A percentile compares a stretch with the other conserved stretches of the same genome.
phyloP scores from a whole-genome alignment of 2,797 vertebrate species.

The Macropodus opercularis region DNA sequence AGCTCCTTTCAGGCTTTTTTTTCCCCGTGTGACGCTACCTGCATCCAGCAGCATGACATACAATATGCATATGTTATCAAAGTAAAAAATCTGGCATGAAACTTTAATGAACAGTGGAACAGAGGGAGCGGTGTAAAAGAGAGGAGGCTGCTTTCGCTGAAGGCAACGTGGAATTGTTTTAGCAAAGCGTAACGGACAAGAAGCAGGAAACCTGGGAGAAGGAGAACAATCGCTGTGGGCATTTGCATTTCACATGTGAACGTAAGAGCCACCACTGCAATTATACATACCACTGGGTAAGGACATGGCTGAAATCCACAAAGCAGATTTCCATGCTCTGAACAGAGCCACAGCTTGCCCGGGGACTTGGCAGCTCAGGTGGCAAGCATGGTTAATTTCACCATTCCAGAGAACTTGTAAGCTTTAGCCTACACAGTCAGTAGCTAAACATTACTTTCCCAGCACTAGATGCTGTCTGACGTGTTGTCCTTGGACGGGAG shows the following conservation, averaged over 20 bases:
- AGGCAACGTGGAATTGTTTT: slow-evolving; percentile 80
- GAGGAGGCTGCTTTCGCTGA: slow-evolving; percentile 71
- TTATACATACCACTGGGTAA: slow-evolving; percentile 72
- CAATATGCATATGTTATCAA: slow-evolving; percentile 83
- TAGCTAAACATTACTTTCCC: slow-evolving; percentile 53
- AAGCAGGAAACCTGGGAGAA: slow-evolving; percentile 73
- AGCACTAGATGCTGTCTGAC: slow-evolving; percentile 42
- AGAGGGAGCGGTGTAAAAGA: slow-evolving; percentile 59
- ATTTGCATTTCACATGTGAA: slow-evolving; percentile 71
- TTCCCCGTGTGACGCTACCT: slow-evolving; percentile 62
- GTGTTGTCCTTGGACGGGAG: slow-evolving; percentile 52
- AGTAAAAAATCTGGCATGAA: slow-evolving; percentile 81
- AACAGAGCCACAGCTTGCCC: slow-evolving; percentile 64
- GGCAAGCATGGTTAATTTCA: slow-evolving; percentile 65
- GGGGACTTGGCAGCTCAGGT: slow-evolving; percentile 68
- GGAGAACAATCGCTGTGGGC: slow-evolving; percentile 69
- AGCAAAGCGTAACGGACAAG: slow-evolving; percentile 71
- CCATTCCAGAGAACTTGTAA: slow-evolving; percentile 62
- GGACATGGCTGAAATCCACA: slow-evolving; percentile 72
- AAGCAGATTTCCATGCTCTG: slow-evolving; percentile 71
- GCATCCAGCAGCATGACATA: slow-evolving; percentile 69
- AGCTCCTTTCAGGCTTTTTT: slow-evolving; percentile 47
- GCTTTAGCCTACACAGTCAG: slow-evolving; percentile 54
- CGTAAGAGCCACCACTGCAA: slow-evolving; percentile 66
- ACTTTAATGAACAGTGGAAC: slow-evolving; percentile 78